Evolutionary conservation across 2,888 invertebrate genomes (phyloP).

Genomic region (Isoperla grammatica): DNA sequence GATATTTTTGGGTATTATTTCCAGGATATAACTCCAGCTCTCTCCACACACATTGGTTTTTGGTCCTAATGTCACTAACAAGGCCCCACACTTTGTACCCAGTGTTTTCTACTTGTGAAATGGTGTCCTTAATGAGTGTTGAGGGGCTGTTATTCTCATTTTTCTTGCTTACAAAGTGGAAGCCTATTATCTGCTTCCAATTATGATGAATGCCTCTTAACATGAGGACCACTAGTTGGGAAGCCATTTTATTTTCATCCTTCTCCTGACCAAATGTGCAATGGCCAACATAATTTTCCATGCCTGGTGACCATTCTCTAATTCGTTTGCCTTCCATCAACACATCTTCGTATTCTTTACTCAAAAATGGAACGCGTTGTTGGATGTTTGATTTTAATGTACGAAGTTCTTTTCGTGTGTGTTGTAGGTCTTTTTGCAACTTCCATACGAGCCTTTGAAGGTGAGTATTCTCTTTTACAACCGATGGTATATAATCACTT

Average conservation of each 20-base stretch:
- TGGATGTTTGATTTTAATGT: too few relatives aligned
- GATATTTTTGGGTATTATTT: too few relatives aligned
- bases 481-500: too few relatives aligned
- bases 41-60: constrained; percentile 4
- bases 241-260: too few relatives aligned
- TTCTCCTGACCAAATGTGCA: constrained; percentile 4
- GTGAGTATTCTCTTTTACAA: too few relatives aligned
- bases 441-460: too few relatives aligned
- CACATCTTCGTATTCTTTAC: too few relatives aligned
- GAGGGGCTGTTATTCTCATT: not conserved
- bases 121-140: not conserved
- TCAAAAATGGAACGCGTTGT: too few relatives aligned
- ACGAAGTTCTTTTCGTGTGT: too few relatives aligned
- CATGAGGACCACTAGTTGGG: constrained; percentile 1
- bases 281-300: not conserved
- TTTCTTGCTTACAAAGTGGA: not conserved
- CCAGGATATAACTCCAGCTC: not conserved
- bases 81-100: not conserved
- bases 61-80: constrained; percentile 11
- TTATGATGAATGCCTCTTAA: not conserved
- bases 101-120: not conserved
- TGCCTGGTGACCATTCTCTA: not conserved
- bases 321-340: too few relatives aligned
- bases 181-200: constrained; percentile 15
- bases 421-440: too few relatives aligned